Percentiles rank a stretch among this genome's conserved stretches.
Evolutionary conservation across 2,888 invertebrate genomes (phyloP).

Genomic region (Podotricha telesiphe): DNA sequence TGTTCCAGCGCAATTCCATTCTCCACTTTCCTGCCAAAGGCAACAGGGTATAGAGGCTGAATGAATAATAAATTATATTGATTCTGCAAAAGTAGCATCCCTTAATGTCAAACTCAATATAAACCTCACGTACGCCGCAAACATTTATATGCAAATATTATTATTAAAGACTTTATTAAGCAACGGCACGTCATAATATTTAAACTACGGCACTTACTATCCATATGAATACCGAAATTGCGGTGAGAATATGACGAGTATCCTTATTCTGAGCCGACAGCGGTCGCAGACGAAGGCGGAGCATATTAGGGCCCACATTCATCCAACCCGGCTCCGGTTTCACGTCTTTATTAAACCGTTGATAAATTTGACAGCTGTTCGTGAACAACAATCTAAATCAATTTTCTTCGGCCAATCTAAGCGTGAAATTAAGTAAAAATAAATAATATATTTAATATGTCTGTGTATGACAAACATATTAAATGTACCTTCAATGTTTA

Average conservation of each 20-base stretch:
- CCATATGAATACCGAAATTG: slow-evolving; percentile 68
- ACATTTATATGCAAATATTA: slow-evolving; percentile 49
- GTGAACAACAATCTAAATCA: slow-evolving; percentile 37
- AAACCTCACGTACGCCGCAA: neutral
- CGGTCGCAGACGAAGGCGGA: slow-evolving; percentile 68
- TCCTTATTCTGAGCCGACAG: slow-evolving; percentile 70
- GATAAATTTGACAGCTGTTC: slow-evolving; percentile 70
- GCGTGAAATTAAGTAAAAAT: neutral
- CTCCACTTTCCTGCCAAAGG: neutral
- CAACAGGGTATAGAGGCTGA: neutral
- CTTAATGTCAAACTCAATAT: slow-evolving; percentile 10
- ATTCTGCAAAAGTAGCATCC: neutral
- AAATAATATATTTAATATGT: neutral
- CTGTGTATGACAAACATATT: too few species aligned
- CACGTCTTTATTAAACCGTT: slow-evolving; percentile 75
- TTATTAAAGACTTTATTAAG: slow-evolving; percentile 72
- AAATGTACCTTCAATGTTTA: too few species aligned
- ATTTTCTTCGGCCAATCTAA: slow-evolving; percentile 27
- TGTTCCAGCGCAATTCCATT: neutral
- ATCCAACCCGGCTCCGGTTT: slow-evolving; percentile 64
- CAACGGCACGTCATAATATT: slow-evolving; percentile 66
- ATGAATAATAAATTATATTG: neutral
- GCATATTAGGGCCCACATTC: slow-evolving; percentile 70
- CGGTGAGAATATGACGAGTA: slow-evolving; percentile 67
- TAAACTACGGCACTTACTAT: slow-evolving; percentile 72